Evolutionary conservation across 2,113 vertebrate species (phyloP).

Genomic region (Cinclus mexicanus): DNA sequence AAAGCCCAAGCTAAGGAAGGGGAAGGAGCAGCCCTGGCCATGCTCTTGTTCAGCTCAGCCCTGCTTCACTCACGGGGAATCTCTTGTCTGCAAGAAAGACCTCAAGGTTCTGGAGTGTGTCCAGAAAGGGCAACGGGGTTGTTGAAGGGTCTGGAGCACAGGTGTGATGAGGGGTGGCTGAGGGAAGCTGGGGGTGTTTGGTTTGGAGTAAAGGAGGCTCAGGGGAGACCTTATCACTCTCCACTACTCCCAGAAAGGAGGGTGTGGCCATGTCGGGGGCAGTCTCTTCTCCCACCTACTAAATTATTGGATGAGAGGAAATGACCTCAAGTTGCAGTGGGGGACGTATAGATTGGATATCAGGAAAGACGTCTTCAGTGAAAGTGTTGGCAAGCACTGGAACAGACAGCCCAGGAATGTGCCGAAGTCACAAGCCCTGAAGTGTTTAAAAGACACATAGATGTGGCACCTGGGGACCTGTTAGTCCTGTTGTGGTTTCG

Average conservation of each 20-base stretch:
- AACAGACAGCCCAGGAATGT: not conserved
- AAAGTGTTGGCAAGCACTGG: not conserved
- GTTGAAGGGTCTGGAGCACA: not conserved
- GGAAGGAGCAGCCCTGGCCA: not conserved
- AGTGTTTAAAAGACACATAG: not conserved
- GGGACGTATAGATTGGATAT: not conserved
- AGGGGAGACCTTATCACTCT: not conserved
- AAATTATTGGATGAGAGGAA: not conserved
- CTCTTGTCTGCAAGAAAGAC: not conserved
- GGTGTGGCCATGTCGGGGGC: rapidly evolving
- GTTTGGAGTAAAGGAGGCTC: not conserved
- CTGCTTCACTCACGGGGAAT: not conserved
- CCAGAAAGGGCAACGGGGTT: not conserved
- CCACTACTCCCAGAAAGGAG: not conserved
- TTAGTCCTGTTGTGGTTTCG: not conserved
- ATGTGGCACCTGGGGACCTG: too few species aligned
- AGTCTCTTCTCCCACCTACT: not conserved
- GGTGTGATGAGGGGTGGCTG: not conserved
- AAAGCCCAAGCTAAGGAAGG: not conserved
- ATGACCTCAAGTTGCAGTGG: not conserved
- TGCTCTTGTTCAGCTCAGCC: rapidly evolving
- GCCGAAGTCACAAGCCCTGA: not conserved
- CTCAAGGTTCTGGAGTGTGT: not conserved
- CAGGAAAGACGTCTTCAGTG: not conserved
- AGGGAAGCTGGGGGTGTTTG: not conserved